These are phyloP conservation scores for Gibbula magus DNA, from an alignment of 2,888 invertebrate species.

Conservation along the genomic window DNA sequence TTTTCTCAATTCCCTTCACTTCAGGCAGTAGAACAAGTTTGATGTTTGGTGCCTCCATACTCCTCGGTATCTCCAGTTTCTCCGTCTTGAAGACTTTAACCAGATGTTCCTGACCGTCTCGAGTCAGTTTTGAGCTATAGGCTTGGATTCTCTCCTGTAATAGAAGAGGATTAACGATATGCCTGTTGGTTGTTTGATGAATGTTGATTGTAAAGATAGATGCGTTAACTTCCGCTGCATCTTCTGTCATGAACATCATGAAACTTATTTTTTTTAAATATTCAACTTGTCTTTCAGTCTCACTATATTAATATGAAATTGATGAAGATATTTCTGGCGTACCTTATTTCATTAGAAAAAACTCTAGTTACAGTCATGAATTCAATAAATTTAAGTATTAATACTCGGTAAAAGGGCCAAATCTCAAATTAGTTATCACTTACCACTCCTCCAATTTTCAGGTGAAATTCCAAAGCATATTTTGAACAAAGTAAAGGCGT, in stretches of 20 bases:
- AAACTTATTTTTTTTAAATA: too few species aligned
- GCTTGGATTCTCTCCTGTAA: conserved; percentile 33
- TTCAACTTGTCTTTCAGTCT: too few species aligned
- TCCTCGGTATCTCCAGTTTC: conserved; percentile 40
- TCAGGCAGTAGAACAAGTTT: conserved; percentile 44
- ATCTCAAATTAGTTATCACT: conserved; percentile 17
- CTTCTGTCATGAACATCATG: too few species aligned
- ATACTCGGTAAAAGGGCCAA: too few species aligned
- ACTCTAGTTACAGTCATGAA: too few species aligned
- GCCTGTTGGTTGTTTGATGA: too few species aligned
- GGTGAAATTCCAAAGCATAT: conserved; percentile 54
- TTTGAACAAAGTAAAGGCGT: conserved; percentile 43
- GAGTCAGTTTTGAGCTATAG: conserved; percentile 38
- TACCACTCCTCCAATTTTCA: conserved; percentile 57
- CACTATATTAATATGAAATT: too few species aligned
- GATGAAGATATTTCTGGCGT: too few species aligned
- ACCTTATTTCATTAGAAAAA: too few species aligned
- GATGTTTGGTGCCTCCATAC: conserved; percentile 53
- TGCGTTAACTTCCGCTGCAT: too few species aligned
- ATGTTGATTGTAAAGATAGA: too few species aligned
- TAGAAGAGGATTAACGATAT: neutral
- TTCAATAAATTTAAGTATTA: too few species aligned
- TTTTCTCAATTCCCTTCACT: neutral
- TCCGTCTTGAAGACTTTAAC: conserved; percentile 41
- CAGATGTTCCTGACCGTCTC: conserved; percentile 41